These are phyloP conservation scores for Poeciliopsis retropinna DNA, from an alignment of 2,113 vertebrate species.

Conservation along the genomic window DNA sequence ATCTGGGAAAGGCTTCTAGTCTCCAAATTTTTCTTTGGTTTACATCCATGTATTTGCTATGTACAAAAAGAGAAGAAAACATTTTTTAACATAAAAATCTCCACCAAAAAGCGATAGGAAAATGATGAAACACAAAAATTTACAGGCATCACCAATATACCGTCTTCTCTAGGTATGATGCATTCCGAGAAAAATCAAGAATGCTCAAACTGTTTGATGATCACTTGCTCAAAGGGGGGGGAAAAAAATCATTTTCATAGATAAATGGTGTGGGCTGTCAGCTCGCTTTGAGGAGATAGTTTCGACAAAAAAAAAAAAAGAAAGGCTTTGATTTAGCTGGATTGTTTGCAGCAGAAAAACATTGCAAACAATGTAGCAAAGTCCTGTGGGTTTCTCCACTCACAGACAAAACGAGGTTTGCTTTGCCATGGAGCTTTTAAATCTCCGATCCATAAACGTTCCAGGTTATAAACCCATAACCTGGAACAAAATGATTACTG, in stretches of 20 bases:
- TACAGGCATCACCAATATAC: neutral
- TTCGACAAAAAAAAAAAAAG: conserved; percentile 31
- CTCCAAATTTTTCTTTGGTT: neutral
- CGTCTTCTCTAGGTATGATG: conserved; percentile 5
- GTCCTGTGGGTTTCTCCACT: neutral
- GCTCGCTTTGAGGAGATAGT: neutral
- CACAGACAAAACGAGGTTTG: neutral
- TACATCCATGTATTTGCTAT: neutral
- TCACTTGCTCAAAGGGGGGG: neutral
- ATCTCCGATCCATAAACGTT: neutral
- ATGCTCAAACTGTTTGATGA: neutral
- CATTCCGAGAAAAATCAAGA: neutral
- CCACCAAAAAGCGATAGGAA: too few relatives aligned
- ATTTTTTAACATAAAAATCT: too few relatives aligned
- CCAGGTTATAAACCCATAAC: too few relatives aligned
- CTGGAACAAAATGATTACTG: neutral
- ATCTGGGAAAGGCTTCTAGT: neutral
- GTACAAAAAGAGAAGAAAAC: neutral
- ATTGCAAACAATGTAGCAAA: conserved; percentile 10
- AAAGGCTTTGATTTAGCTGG: conserved; percentile 19
- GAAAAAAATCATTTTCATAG: too few relatives aligned
- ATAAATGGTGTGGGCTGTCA: neutral
- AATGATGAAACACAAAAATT: neutral
- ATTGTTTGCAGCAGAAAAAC: conserved; percentile 13
- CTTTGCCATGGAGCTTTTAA: neutral